Evolutionary conservation across 2,888 invertebrate genomes (phyloP), one percentile per base, ranked within the genome.

Genomic region (Steromphala cineraria): DNA sequence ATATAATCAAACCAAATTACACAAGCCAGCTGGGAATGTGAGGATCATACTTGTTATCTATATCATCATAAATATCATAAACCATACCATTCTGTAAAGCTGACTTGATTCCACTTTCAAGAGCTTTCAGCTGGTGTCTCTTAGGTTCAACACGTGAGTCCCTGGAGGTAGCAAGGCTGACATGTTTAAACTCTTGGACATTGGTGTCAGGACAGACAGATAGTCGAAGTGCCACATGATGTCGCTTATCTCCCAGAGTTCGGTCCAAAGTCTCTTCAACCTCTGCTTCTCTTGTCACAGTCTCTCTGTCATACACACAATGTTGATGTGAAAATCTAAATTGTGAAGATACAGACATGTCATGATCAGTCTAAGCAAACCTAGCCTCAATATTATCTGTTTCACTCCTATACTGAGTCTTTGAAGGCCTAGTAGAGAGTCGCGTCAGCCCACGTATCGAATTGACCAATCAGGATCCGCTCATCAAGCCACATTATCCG

Each of bases 51-150:
- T 36, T 36, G 36, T 36, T 7, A 36, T 36, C 36, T 4, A 7
- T 36, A 7, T 36, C 36, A 36, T 36, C 7, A 62, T 21, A 3
- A n/a, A 15, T 15, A 21, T 24, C 24, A 21, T 5, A 36, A 67
- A 21, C 19, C 80, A 40, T 36, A 84, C 89, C 89, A 86, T 87
- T 81, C n/a, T 82, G 82, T 0, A 93, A 81, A 1, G 90, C 92
- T 10, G 96, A 94, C 53, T 94, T 92, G 0, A 97, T 94, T 0
- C 98, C 98, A 86, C 95, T 95, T 80, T 95, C 95, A 28, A 98
- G 94, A 1, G 97, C 96, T 79, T 95, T 94, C 89, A 97, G 91
- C 84, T 95, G 95, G 76, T 95, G 95, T 15, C 96, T 95, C 80
- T 95, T 95, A 77, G 94, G 94, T 0, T 95, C 94, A 13, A 97